Base-by-base conservation (phyloP, 2,888 invertebrate genomes). In the Aphidius colemani region DNA sequence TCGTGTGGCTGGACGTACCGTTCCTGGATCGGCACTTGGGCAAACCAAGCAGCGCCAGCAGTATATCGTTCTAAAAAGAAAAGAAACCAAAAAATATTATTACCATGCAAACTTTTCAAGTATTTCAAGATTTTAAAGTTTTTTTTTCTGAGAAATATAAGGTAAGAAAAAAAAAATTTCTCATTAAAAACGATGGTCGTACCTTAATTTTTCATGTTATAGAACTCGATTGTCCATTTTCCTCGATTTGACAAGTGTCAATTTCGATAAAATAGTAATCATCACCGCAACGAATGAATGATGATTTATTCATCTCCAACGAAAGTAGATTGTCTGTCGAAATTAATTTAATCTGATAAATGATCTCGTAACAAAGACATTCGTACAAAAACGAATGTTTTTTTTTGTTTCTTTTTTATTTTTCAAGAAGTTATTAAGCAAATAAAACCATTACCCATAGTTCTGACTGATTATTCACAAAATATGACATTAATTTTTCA, bases 41-140 rank as follows among this genome's bases (percentile, higher is more conserved):
- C 70, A 68, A 63, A 72, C 75, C 78, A 79, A 79, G 79, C 72
- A 77, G 74, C 76, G 78, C 78, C 79, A 79, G 79, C 74, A 69
- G 60, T 62, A 69, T 73, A 71, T 74, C 73, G 74, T 76, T 77
- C 78, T 78, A 69, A 50, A 73, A 71, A 49, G 51, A 68, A 59
- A 60, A 56, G 3, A 30, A 30, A 30, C 13, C 11, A 43, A 41
- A 53, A 3, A 45, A 51, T 18, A 7, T 50, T 18, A 8, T 44
- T 48, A 60, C 53, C 43, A 45, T 18, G 39, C 46, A 40, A 11
- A 18, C 13, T 18, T 18, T 18, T 18, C 1, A 18, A 18, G 13
- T 18, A 18, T 18, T 18, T 18, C 0, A 18, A 1, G 13, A 13
- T 13, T 13, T 13, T 13, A 1, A 18, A 18, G 2, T 18, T 18